Base-by-base conservation (phyloP, 2,888 invertebrate species). In the Caenorhabditis plicata region DNA sequence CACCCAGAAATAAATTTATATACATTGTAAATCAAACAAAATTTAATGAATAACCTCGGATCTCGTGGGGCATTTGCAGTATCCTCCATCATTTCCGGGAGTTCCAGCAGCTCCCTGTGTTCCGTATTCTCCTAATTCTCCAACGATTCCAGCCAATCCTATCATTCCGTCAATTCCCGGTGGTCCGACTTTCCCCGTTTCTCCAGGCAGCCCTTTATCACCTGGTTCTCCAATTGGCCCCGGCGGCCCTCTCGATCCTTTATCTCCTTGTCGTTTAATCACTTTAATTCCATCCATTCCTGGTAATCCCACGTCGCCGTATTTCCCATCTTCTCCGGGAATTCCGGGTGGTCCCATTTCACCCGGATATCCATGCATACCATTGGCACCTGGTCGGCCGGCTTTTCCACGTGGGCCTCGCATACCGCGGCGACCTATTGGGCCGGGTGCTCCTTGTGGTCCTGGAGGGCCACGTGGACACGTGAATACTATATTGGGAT, bases 401-500 rank as follows among this genome's bases (percentile, higher is more conserved):
- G 66, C 58, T 9, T 42, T 42, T 13, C 66, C 66, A 11, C 57
- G 42, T 31, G 54, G 58, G 1, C 66, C 66, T 9, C 66, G 43
- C 9, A 58, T 35, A 1, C 66, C 66, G 27, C 66, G 39, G 33
- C 49, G 58, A 9, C 66, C 66, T 36, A 52, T 55, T 40, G 56
- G 46, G 9, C 66, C 66, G 2, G 51, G 43, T 15, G 48, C n/a
- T 4, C 66, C 66, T 7, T 39, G 26, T 3, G 51, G 46, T 17
- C 66, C 66, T n/a, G 54, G 50, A 8, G 47, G 58, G 8, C 66
- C 66, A 22, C 54, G 58, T 17, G 66, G 66, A 39, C 66, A 66
- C 19, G 44, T 52, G 49, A 55, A 66, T 35, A 55, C 58, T 13
- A 55, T 54, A n/a, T n/a, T n/a, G n/a, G n/a, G n/a, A n/a, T n/a